A percentile compares a stretch with the other conserved stretches of the same genome.
phyloP scores from a whole-genome alignment of 2,113 vertebrate species.

The Dicrurus megarhynchus region DNA sequence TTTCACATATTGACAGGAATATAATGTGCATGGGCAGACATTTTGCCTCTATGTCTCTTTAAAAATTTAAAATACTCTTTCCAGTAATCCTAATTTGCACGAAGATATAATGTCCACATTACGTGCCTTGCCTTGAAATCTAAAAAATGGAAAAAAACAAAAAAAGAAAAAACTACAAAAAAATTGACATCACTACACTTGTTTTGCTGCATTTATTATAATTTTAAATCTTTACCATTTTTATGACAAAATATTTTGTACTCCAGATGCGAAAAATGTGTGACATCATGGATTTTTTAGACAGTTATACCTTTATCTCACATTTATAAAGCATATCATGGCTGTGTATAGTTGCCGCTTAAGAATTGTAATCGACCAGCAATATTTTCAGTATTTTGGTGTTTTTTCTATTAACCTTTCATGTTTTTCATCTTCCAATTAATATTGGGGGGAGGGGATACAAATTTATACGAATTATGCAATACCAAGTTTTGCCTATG shows the following conservation, averaged over 20 bases:
- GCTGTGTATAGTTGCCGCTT: constrained; percentile 99
- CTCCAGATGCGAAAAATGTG: constrained; percentile 90
- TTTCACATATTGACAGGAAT: constrained; percentile 76
- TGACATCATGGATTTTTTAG: constrained; percentile 98
- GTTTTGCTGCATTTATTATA: constrained; percentile 99
- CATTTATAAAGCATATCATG: constrained; percentile 99
- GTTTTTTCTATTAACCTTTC: constrained; percentile 93
- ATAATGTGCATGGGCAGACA: constrained; percentile 83
- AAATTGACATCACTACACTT: constrained; percentile 96
- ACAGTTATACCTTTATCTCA: constrained; percentile 98
- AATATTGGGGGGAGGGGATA: constrained; percentile 95
- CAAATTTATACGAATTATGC: constrained; percentile 99
- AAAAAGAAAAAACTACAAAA: constrained; percentile 69
- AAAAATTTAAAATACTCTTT: constrained; percentile 86
- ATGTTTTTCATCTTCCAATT: constrained; percentile 97
- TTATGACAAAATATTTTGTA: constrained; percentile 99
- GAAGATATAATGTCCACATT: constrained; percentile 99
- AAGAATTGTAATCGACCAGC: constrained; percentile 99
- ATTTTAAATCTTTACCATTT: constrained; percentile 98
- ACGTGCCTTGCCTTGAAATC: constrained; percentile 99
- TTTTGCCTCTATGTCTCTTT: constrained; percentile 89
- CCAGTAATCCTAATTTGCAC: constrained; percentile 99
- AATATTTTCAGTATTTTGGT: constrained; percentile 98
- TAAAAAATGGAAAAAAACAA: constrained; percentile 77
- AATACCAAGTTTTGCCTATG: constrained; percentile 99